Percentiles rank a stretch among this genome's conserved stretches.
phyloP scores from a whole-genome alignment of 2,888 invertebrate genomes.

The Drosophila sordidula region DNA sequence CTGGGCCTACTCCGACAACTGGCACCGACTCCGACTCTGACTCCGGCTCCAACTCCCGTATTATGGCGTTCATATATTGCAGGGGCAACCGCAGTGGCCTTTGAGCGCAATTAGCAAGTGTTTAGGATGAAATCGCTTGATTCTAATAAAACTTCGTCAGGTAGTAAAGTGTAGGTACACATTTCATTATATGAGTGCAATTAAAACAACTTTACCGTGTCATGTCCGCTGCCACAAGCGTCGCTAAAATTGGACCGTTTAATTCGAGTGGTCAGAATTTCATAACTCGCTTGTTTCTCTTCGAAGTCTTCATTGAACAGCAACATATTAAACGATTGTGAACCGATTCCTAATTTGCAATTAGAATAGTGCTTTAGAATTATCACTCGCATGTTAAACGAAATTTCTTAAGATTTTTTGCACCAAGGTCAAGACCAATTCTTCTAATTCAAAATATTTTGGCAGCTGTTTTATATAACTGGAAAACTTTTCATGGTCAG shows the following conservation, averaged over 20 bases:
- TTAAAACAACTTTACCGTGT: conserved; percentile 62
- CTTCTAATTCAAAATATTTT: conserved; percentile 17
- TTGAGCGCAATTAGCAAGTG: conserved; percentile 53
- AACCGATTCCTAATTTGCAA: conserved; percentile 20
- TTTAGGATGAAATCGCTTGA: conserved; percentile 49
- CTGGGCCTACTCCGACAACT: conserved; percentile 12
- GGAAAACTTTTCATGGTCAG: conserved; percentile 47
- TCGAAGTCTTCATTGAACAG: not conserved
- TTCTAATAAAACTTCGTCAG: conserved; percentile 45
- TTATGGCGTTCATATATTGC: conserved; percentile 6
- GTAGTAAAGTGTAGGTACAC: conserved; percentile 34
- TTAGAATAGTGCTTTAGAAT: conserved; percentile 17
- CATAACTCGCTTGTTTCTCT: conserved; percentile 21
- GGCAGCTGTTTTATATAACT: conserved; percentile 2
- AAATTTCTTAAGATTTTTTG: conserved; percentile 15
- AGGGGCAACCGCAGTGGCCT: conserved; percentile 31
- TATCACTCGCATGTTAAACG: conserved; percentile 24
- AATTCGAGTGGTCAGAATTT: conserved; percentile 57
- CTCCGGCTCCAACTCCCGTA: conserved; percentile 19
- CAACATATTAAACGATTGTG: too few relatives aligned
- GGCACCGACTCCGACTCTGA: conserved; percentile 7
- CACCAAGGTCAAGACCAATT: conserved; percentile 51
- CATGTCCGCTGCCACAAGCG: conserved; percentile 60
- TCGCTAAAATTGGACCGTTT: conserved; percentile 53
- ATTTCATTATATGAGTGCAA: conserved; percentile 61